Conservation (phyloP, 2,113 vertebrate genomes). For the Corythaeola cristata region DNA sequence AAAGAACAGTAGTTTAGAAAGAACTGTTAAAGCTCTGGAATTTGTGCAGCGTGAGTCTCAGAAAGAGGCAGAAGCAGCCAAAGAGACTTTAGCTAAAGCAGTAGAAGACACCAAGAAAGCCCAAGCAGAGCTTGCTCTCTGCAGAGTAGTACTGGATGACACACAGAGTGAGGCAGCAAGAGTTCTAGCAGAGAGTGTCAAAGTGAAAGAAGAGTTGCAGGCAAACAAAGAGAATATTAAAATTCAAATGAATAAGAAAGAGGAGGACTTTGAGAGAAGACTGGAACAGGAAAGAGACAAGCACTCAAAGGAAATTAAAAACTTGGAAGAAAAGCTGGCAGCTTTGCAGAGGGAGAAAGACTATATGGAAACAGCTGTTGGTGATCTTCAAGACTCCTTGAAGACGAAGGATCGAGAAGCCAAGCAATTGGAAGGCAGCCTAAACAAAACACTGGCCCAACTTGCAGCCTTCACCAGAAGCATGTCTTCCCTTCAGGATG, state of each 20-base stretch:
- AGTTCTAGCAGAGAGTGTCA: conserved; percentile 79
- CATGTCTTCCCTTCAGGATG: conserved; percentile 97
- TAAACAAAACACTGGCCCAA: conserved; percentile 88
- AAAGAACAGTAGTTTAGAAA: conserved; percentile 87
- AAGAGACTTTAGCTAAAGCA: conserved; percentile 68
- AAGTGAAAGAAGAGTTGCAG: conserved; percentile 73
- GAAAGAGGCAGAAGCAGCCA: conserved; percentile 77
- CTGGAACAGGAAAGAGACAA: conserved; percentile 83
- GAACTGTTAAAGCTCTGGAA: conserved; percentile 84
- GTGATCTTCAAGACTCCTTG: conserved; percentile 73
- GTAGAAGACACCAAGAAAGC: conserved; percentile 73
- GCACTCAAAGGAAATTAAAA: conserved; percentile 84
- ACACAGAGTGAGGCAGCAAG: conserved; percentile 81
- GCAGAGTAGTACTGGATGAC: conserved; percentile 80
- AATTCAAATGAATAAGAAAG: conserved; percentile 79
- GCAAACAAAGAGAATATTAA: conserved; percentile 68
- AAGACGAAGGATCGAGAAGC: conserved; percentile 77
- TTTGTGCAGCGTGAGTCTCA: conserved; percentile 78
- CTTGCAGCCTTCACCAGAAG: conserved; percentile 92
- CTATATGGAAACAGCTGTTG: conserved; percentile 73
- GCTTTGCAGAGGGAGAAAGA: conserved; percentile 78
- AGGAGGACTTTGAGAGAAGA: conserved; percentile 84
- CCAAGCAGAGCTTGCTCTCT: conserved; percentile 78
- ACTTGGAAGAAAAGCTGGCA: conserved; percentile 84
- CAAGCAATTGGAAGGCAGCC: conserved; percentile 80